Percentiles rank a stretch among this genome's conserved stretches.
These are phyloP conservation scores for Perithous albicinctus DNA, from an alignment of 2,888 invertebrate species.

Conservation along the genomic window DNA sequence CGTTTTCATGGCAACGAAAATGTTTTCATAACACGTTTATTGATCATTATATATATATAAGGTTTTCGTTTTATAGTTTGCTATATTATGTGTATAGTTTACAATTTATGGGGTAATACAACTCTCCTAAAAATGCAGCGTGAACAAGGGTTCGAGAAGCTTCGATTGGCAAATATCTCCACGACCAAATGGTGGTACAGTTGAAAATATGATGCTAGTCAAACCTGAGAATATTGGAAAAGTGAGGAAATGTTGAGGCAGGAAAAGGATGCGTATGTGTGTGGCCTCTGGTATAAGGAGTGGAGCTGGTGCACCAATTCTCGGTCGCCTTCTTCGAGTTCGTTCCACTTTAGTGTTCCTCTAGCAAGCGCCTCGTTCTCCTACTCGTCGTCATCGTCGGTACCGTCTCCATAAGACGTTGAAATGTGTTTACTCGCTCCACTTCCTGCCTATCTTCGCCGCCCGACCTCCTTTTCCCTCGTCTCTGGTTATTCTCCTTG, in stretches of 20 bases:
- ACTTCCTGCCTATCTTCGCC: constrained; percentile 57
- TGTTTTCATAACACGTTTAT: background rate
- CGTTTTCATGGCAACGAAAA: too few relatives aligned
- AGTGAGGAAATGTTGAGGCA: constrained; percentile 16
- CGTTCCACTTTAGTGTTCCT: constrained; percentile 55
- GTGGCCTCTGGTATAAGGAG: constrained; percentile 1
- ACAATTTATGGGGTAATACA: background rate
- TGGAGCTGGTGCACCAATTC: constrained; percentile 35
- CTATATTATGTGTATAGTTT: background rate
- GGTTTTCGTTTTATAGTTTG: background rate
- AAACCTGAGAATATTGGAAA: constrained; percentile 21
- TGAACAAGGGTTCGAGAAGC: background rate
- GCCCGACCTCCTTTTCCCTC: constrained; percentile 35
- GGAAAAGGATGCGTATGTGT: background rate
- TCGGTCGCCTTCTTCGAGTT: constrained; percentile 39
- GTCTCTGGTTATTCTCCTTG: constrained; percentile 11
- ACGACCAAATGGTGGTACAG: constrained; percentile 27
- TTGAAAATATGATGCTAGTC: constrained; percentile 5
- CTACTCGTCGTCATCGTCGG: constrained; percentile 42
- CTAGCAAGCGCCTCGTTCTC: constrained; percentile 49
- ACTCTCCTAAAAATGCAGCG: background rate
- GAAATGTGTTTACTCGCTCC: constrained; percentile 64
- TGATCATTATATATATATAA: background rate
- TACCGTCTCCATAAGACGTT: constrained; percentile 56
- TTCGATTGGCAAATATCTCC: constrained; percentile 6